These are phyloP conservation scores for Caenorhabditis remanei DNA, from an alignment of 1,140 invertebrate genomes.

Conservation along the genomic window DNA sequence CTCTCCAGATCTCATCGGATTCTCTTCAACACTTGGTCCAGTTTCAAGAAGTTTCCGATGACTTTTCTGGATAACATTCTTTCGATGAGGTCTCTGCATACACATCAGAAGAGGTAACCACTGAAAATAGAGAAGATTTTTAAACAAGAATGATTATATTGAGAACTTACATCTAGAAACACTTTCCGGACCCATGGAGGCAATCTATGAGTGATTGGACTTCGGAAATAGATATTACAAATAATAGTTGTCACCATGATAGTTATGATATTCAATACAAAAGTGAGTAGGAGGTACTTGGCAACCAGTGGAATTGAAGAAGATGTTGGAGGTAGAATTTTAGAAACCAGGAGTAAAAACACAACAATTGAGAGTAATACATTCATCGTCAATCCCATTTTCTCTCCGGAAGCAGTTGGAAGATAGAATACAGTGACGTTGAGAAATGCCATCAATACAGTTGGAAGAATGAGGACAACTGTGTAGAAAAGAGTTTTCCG, in stretches of 20 bases:
- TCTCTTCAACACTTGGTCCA: slow-evolving; percentile 35
- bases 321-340: slow-evolving; percentile 65
- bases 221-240: slow-evolving; percentile 65
- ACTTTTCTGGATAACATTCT: slow-evolving; percentile 43
- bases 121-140: slow-evolving; percentile 7
- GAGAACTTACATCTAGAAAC: slow-evolving; percentile 57
- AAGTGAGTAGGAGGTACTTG: slow-evolving; percentile 60
- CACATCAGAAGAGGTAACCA: slow-evolving; percentile 61
- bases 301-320: slow-evolving; percentile 64
- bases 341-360: slow-evolving; percentile 63
- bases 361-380: slow-evolving; percentile 65
- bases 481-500: slow-evolving; percentile 99
- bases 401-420: slow-evolving; percentile 82
- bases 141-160: not conserved
- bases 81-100: slow-evolving; percentile 59
- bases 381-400: slow-evolving; percentile 66
- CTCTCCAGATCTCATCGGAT: slow-evolving; percentile 37
- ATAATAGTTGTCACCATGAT: slow-evolving; percentile 62
- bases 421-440: slow-evolving; percentile 98
- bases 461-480: slow-evolving; percentile 97
- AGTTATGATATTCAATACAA: slow-evolving; percentile 60
- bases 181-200: slow-evolving; percentile 63
- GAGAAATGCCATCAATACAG: slow-evolving; percentile 96
- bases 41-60: slow-evolving; percentile 49
- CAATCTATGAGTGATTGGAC: slow-evolving; percentile 60